Evolutionary conservation across 2,888 invertebrate species (phyloP).

Genomic region (Chrysopilus asiliformis): DNA sequence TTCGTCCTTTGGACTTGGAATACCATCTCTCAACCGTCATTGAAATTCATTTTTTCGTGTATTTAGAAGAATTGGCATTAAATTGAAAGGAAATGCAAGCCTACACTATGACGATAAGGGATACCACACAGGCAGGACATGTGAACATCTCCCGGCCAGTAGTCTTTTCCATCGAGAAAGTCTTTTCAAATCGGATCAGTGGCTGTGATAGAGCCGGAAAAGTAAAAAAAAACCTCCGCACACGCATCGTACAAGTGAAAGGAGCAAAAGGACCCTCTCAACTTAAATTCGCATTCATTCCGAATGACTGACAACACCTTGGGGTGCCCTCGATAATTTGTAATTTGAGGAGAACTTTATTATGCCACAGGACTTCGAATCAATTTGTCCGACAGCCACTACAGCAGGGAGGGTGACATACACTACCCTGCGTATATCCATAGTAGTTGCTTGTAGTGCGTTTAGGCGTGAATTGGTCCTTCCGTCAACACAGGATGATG

Average conservation of each 20-base stretch:
- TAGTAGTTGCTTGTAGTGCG: no score
- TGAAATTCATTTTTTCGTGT: no score
- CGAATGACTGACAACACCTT: constrained; percentile 36
- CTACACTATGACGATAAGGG: no score
- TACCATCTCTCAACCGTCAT: no score
- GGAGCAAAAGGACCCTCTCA: constrained; percentile 7
- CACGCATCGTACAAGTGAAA: neutral
- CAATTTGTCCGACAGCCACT: constrained; percentile 23
- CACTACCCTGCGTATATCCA: no score
- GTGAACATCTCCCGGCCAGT: constrained; percentile 3
- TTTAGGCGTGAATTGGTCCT: no score
- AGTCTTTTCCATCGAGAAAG: constrained; percentile 1
- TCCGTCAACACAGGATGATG: no score
- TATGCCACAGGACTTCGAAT: constrained; percentile 29
- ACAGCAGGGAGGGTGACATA: no score
- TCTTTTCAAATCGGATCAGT: constrained; percentile 6
- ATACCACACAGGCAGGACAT: constrained; percentile 1
- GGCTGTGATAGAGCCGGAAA: neutral
- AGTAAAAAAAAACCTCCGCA: neutral
- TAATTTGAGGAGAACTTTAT: constrained; percentile 24
- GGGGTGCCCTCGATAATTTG: constrained; percentile 29
- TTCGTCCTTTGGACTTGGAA: no score
- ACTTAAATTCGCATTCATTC: constrained; percentile 24
- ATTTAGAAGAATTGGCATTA: no score
- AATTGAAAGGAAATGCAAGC: no score